A percentile compares a stretch with the other conserved stretches of the same genome.
These are phyloP conservation scores for Lophius piscatorius DNA, from an alignment of 2,113 vertebrate species.

Conservation along the genomic window DNA sequence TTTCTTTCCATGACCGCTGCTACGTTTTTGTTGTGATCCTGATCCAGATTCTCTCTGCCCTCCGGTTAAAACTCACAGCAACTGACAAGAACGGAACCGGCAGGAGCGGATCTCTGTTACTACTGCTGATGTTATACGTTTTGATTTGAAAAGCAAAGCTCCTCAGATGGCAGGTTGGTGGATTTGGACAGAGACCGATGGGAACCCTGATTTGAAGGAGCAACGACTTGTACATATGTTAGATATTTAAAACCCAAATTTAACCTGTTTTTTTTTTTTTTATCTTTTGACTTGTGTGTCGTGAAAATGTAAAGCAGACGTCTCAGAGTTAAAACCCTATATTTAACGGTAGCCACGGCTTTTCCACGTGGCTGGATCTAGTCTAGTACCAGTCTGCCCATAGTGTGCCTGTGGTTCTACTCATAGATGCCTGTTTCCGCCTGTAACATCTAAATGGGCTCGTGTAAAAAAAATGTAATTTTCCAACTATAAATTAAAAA, in stretches of 20 bases:
- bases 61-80: too few relatives aligned
- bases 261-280: slow-evolving; percentile 46
- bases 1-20: slow-evolving; percentile 24
- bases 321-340: slow-evolving; percentile 62
- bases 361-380: slow-evolving; percentile 84
- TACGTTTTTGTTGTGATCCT: slow-evolving; percentile 29
- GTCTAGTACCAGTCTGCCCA: slow-evolving; percentile 90
- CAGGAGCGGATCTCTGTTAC: background rate
- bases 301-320: slow-evolving; percentile 73
- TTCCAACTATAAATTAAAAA: slow-evolving; percentile 88
- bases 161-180: slow-evolving; percentile 25
- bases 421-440: slow-evolving; percentile 84
- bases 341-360: slow-evolving; percentile 74
- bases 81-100: slow-evolving; percentile 10
- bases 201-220: slow-evolving; percentile 76
- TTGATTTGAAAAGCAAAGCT: slow-evolving; percentile 20
- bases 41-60: slow-evolving; percentile 28
- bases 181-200: slow-evolving; percentile 52
- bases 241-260: slow-evolving; percentile 77
- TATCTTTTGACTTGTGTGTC: slow-evolving; percentile 73
- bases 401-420: slow-evolving; percentile 89
- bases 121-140: slow-evolving; percentile 11
- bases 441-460: slow-evolving; percentile 81
- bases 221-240: slow-evolving; percentile 79
- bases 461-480: slow-evolving; percentile 85